Percentiles rank a stretch among this genome's conserved stretches.
Conservation (phyloP, 2,888 invertebrate genomes). For the Cosmia pyralina region DNA sequence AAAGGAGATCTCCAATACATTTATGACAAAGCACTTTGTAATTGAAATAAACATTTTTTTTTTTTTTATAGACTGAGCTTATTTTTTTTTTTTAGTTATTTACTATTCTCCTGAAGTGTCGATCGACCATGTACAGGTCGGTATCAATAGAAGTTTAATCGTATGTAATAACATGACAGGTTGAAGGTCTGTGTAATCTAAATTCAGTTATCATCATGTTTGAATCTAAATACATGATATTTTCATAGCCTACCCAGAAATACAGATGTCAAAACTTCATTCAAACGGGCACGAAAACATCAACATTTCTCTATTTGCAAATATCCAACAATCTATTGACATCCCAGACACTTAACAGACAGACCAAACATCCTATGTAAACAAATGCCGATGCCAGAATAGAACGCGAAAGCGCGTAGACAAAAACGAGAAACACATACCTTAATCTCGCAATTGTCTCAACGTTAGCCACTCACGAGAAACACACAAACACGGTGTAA, state of each 20-base stretch:
- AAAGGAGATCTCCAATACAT: no score
- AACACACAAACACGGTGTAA: slow-evolving; percentile 73
- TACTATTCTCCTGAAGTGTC: no score
- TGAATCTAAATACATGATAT: neutral
- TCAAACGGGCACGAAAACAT: slow-evolving; percentile 15
- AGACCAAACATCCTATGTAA: slow-evolving; percentile 45
- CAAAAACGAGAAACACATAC: slow-evolving; percentile 59
- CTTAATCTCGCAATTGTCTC: slow-evolving; percentile 51
- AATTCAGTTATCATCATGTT: neutral
- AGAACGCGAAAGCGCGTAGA: slow-evolving; percentile 2
- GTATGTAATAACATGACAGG: no score
- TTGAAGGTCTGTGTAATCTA: no score
- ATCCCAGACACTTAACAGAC: slow-evolving; percentile 39
- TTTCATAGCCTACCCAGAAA: neutral
- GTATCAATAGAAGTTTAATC: no score
- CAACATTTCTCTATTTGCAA: slow-evolving; percentile 20
- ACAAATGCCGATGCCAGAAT: slow-evolving; percentile 38
- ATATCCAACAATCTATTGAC: slow-evolving; percentile 40
- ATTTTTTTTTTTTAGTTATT: no score
- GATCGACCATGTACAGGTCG: no score
- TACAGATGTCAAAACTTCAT: slow-evolving; percentile 9
- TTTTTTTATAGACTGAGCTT: no score
- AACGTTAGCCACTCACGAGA: slow-evolving; percentile 50
- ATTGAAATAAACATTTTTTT: no score
- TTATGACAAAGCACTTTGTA: no score